Conservation (phyloP, 2,888 invertebrate species). For the Itoplectis maculator region DNA sequence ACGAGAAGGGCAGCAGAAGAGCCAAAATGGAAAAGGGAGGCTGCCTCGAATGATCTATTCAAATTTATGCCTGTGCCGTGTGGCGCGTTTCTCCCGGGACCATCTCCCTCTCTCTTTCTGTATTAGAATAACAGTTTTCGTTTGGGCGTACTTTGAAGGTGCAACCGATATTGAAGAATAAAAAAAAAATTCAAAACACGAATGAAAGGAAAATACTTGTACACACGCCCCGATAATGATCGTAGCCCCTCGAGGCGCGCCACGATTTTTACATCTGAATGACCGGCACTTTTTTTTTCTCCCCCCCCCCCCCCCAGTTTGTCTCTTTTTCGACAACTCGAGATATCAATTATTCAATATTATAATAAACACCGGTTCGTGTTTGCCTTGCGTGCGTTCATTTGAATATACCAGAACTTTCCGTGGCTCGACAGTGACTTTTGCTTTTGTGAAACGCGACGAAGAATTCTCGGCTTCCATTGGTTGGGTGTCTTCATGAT, state of each 20-base stretch:
- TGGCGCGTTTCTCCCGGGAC: slow-evolving; percentile 42
- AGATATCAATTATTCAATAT: slow-evolving; percentile 64
- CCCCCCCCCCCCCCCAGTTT: too few species aligned
- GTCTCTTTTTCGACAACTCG: slow-evolving; percentile 15
- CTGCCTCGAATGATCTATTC: slow-evolving; percentile 75
- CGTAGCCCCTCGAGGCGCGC: slow-evolving; percentile 9
- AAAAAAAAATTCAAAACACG: slow-evolving; percentile 28
- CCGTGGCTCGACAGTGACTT: neutral
- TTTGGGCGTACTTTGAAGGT: slow-evolving; percentile 60
- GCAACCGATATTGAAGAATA: slow-evolving; percentile 23
- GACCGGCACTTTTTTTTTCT: slow-evolving; percentile 49
- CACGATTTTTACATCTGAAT: slow-evolving; percentile 63
- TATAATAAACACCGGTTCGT: slow-evolving; percentile 46
- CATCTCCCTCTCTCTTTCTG: too few species aligned
- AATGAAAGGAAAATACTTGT: slow-evolving; percentile 29
- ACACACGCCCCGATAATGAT: slow-evolving; percentile 59
- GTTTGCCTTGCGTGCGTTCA: slow-evolving; percentile 23
- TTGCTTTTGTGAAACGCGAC: slow-evolving; percentile 16
- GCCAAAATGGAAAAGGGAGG: slow-evolving; percentile 24
- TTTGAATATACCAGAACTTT: slow-evolving; percentile 53
- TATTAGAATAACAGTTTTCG: slow-evolving; percentile 77
- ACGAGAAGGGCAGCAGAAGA: slow-evolving; percentile 35
- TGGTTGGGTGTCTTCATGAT: neutral
- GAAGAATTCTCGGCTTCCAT: slow-evolving; percentile 31
- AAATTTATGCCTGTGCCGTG: slow-evolving; percentile 77